Evolutionary conservation across 2,797 vertebrate species (phyloP).

Genomic region (Gymnoscopelus microlampas): DNA sequence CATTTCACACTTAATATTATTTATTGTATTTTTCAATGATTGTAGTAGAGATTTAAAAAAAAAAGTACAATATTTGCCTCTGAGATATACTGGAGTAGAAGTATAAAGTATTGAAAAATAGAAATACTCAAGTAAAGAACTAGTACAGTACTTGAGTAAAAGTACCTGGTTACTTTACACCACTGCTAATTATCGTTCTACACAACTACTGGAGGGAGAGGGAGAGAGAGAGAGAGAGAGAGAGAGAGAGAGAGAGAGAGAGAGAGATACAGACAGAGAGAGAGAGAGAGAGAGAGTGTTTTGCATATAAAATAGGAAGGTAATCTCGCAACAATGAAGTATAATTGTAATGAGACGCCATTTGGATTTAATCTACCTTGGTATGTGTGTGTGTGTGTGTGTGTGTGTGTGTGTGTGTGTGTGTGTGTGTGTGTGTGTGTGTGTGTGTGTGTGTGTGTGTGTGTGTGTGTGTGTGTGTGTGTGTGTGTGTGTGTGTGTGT

Average conservation of each 20-base stretch:
- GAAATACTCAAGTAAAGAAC: too few species aligned
- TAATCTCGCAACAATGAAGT: conserved; percentile 23
- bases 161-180: too few species aligned
- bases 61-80: too few species aligned
- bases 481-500: conserved; percentile 14
- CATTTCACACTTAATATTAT: too few species aligned
- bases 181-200: not conserved
- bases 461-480: conserved; percentile 15
- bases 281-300: not conserved
- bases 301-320: conserved; percentile 24
- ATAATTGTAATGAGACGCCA: conserved; percentile 38
- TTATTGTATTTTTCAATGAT: too few species aligned
- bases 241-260: not conserved
- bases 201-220: not conserved
- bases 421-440: not conserved
- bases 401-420: not conserved
- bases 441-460: conserved; percentile 7
- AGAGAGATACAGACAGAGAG: conserved; percentile 10
- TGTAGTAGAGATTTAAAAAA: too few species aligned
- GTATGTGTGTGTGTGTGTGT: not conserved
- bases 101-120: too few species aligned
- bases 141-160: not conserved
- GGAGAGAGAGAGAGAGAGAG: conserved; percentile 10
- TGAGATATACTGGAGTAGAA: too few species aligned
- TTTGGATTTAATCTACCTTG: conserved; percentile 24